These are phyloP conservation scores for Rhynchopsitta pachyrhyncha DNA, from an alignment of 2,113 vertebrate species.

Conservation along the genomic window DNA sequence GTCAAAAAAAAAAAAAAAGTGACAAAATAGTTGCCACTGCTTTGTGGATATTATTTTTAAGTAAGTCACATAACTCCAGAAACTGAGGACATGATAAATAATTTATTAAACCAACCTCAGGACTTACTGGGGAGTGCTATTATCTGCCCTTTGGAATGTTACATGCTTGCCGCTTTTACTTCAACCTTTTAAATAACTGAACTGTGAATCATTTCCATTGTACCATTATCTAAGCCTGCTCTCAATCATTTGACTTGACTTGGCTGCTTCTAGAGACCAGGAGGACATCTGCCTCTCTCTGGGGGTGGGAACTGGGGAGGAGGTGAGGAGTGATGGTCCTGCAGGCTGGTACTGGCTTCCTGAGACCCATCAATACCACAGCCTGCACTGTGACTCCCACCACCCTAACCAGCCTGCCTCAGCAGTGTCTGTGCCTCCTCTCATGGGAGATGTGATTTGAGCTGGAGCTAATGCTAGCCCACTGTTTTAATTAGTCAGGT, in stretches of 20 bases:
- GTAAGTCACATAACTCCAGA: not conserved
- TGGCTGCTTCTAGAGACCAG: not conserved
- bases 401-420: rapidly evolving
- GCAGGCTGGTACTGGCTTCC: not conserved
- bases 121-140: not conserved
- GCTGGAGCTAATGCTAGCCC: not conserved
- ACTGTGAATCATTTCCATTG: not conserved
- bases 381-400: not conserved
- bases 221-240: not conserved
- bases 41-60: not conserved
- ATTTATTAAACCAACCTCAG: not conserved
- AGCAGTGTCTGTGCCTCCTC: not conserved
- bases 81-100: not conserved
- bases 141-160: not conserved
- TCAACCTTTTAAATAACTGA: not conserved
- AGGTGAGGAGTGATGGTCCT: not conserved
- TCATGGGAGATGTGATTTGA: not conserved
- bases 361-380: not conserved
- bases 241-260: not conserved
- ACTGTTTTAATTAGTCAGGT: not conserved
- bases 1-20: not conserved
- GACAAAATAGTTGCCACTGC: not conserved
- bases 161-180: not conserved
- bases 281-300: not conserved
- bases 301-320: not conserved